Base-by-base conservation (phyloP, 2,797 vertebrate species). In the Gallinago nigripennis region DNA sequence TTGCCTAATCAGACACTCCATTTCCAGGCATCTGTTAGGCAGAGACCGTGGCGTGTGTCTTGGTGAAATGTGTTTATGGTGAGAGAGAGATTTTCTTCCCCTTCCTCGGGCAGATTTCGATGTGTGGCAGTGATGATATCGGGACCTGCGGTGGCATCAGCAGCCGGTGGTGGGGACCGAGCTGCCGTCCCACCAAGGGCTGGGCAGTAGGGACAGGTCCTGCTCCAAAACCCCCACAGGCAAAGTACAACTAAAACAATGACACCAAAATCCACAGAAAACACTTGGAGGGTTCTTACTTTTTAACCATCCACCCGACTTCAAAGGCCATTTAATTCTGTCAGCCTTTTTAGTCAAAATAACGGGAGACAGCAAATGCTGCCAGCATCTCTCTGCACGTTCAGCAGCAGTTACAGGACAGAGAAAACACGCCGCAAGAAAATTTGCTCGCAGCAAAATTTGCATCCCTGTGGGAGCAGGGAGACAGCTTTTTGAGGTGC, bases 271-370 rank as follows among this genome's bases (percentile, higher is more conserved):
- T 20, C 77, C 54, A 71, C 69, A 50, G 53, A 61, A 77, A 57
- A 69, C 3, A 48, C 82, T 82, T 12, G 64, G 71, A 92, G 48
- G 61, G 43, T 86, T 46, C 83, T 86, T 56, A 14, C 24, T 68
- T 92, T 87, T 76, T 56, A 91, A 60, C 53, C 61, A n/a, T 39
- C 61, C 61, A 51, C 70, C 65, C 76, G 75, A 89, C 94, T 94
- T 96, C 96, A 96, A 94, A 94, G 58, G 31, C 86, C 8, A 2
- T 84, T 89, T 86, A 77, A 71, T 78, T 61, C 85, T 82, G 56
- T 87, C 72, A 86, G 79, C 35, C 27, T 90, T 94, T 92, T 88
- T 70, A 95, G 96, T 86, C 82, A 83, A 82, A 94, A 57, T 77
- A 92, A 81, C 46, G 39, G 81, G 81, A 86, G 72, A 69, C 94